These are phyloP conservation scores for Phortica okadai DNA, from an alignment of 2,888 invertebrate species.

Conservation along the genomic window DNA sequence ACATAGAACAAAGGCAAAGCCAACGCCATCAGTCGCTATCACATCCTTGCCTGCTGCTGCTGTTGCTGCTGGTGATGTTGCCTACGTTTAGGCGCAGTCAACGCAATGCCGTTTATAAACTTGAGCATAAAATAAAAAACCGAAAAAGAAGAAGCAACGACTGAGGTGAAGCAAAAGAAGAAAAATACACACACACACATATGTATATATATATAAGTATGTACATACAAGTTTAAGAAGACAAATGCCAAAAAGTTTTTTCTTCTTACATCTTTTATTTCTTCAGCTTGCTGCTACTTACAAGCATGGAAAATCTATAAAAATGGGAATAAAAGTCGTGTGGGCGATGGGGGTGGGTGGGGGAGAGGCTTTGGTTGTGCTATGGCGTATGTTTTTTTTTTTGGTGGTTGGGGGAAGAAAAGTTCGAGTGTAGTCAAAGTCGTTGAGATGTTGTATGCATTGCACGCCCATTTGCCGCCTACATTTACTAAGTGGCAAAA, in stretches of 20 bases:
- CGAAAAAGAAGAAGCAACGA: not conserved
- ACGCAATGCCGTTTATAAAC: conserved; percentile 10
- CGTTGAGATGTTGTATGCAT: not conserved
- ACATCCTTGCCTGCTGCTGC: not conserved
- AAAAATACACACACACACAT: conserved; percentile 10
- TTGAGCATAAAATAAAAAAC: conserved; percentile 21
- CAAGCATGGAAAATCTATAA: conserved; percentile 64
- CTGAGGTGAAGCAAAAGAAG: not conserved
- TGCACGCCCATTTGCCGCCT: conserved; percentile 17
- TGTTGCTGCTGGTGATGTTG: conserved; percentile 7
- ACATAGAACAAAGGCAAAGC: conserved; percentile 50
- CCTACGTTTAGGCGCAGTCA: conserved; percentile 23
- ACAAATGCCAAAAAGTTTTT: conserved; percentile 70
- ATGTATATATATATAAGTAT: conserved; percentile 23
- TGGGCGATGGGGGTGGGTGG: not conserved
- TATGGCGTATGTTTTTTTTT: not conserved
- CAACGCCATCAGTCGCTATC: conserved; percentile 31
- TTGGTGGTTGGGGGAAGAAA: not conserved
- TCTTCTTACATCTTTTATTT: not conserved
- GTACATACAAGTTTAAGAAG: conserved; percentile 69
- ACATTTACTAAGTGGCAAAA: conserved; percentile 30
- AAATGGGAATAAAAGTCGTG: conserved; percentile 56
- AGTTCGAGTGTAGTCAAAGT: conserved; percentile 3
- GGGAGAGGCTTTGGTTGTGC: not conserved
- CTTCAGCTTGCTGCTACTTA: not conserved